Conservation (phyloP, 2,797 vertebrate species). For the Orestias chungarensis region DNA sequence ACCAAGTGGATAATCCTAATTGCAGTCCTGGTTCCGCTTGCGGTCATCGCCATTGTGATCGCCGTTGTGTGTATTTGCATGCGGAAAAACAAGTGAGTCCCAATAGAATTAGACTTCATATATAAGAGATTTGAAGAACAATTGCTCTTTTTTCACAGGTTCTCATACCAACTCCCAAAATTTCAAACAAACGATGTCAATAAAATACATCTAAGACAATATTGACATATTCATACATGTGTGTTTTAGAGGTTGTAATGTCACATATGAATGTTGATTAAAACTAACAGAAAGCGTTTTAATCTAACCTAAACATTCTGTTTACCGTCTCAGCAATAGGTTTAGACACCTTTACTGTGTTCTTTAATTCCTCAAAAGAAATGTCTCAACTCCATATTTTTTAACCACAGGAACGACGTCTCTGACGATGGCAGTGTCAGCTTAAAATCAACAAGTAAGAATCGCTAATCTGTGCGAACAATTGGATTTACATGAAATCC, state of each 20-base stretch:
- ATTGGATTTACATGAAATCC: not conserved
- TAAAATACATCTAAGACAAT: not conserved
- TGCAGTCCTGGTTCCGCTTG: slow-evolving; percentile 65
- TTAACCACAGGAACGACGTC: slow-evolving; percentile 49
- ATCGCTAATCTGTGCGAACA: not conserved
- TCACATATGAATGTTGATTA: not conserved
- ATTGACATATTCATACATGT: not conserved
- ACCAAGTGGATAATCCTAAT: slow-evolving; percentile 72
- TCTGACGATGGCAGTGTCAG: not conserved
- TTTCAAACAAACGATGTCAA: not conserved
- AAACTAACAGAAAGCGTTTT: not conserved
- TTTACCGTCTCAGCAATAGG: not conserved
- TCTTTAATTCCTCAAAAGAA: not conserved
- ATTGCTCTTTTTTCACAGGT: not conserved
- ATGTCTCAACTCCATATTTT: slow-evolving; percentile 9
- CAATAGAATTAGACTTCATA: not conserved
- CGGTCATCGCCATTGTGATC: slow-evolving; percentile 29
- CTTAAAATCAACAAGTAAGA: slow-evolving; percentile 56
- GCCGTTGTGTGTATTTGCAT: slow-evolving; percentile 59
- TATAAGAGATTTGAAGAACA: not conserved
- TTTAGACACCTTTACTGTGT: not conserved
- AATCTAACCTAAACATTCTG: not conserved
- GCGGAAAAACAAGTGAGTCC: slow-evolving; percentile 59
- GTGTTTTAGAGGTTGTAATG: not conserved
- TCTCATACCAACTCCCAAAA: not conserved